Base-by-base conservation (phyloP, 2,797 vertebrate species). In the Pseudopleuronectes americanus region DNA sequence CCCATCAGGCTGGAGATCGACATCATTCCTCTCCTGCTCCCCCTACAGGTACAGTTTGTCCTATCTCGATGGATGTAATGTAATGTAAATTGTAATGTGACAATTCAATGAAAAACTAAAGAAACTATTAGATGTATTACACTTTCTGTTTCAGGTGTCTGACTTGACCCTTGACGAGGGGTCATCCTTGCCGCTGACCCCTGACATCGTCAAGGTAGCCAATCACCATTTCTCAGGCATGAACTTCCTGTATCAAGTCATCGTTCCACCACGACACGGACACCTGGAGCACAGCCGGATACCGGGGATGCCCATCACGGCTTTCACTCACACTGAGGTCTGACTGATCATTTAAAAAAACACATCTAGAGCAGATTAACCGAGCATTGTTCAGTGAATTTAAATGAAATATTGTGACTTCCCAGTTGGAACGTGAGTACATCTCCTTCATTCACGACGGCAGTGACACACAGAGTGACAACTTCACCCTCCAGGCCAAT, bases 241-340 rank as follows among this genome's bases (percentile, higher is more conserved):
- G 81, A 93, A 94, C 81, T 96, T 94, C 90, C 90, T 96, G 83
- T 98, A 96, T 86, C 69, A 94, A 84, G 89, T 98, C 68, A 80
- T 91, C 2, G 81, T 93, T 41, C 91, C 92, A 33, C 97, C 96
- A 0, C 92, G 92, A 59, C 91, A 96, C 5, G 95, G 96, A 10
- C 95, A 91, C 79, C 38, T 98, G 80, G 94, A 96, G 91, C 95
- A 96, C 77, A 94, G 90, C 49, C 88, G 49, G 76, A 90, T 94
- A 79, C 96, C 95, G 26, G 95, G 94, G 77, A 88, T 94, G 71
- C 93, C 92, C 26, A 91, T 97, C 75, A 89, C 86, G 3, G 93
- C 89, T 38, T 97, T 98, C 92, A 97, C 92, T 41, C 95, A 91
- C 77, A 95, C 95, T 64, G 95, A 98, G 96, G 97, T 97, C 58